Conservation (phyloP, 2,113 vertebrate genomes). For the Aegotheles bennettii region DNA sequence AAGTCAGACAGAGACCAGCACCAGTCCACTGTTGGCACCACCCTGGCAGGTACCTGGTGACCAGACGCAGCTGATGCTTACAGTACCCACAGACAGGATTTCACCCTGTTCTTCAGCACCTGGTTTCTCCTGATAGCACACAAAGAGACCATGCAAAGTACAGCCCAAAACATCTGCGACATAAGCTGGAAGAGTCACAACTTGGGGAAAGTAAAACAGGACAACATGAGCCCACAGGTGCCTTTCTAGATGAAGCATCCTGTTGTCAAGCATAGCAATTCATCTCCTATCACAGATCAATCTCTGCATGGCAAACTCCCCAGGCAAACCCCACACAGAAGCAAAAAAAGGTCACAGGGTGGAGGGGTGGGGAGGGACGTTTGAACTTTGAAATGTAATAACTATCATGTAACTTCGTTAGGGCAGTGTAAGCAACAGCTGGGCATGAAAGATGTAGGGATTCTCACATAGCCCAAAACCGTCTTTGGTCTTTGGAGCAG, state of each 20-base stretch:
- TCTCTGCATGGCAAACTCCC: background rate
- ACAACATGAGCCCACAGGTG: background rate
- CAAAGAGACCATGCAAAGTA: background rate
- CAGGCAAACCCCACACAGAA: background rate
- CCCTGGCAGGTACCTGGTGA: background rate
- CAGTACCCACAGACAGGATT: background rate
- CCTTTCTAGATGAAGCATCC: background rate
- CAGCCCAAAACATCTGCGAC: background rate
- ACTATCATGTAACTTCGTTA: background rate
- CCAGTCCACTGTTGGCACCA: background rate
- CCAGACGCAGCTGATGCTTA: background rate
- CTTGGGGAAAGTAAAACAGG: background rate
- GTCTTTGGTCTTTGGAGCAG: background rate
- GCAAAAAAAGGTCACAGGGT: background rate
- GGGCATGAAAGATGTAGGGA: background rate
- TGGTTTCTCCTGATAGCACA: background rate
- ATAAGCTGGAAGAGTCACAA: background rate
- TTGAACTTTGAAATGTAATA: background rate
- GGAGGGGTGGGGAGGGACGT: rapidly evolving
- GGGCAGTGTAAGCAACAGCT: rapidly evolving
- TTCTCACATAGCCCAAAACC: background rate
- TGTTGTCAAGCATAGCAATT: rapidly evolving
- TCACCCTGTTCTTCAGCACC: background rate
- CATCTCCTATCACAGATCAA: background rate
- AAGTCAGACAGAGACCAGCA: background rate